These are phyloP conservation scores for Rattus norvegicus DNA, from an alignment of 2,113 vertebrate genomes.

Conservation along the genomic window GRCr8 NC_086026.1:112715001-112715500, in stretches of 20 bases:
- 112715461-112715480: not conserved
- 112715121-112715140: conserved; percentile 8
- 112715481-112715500: not conserved
- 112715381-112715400: not conserved
- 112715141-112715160: not conserved
- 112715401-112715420: not conserved
- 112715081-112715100: not conserved
- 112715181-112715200: not conserved
- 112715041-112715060: not conserved
- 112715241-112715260: not conserved
- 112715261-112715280: not conserved
- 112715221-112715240: not conserved
- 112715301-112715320: not conserved
- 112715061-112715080: conserved; percentile 31
- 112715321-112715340: not conserved
- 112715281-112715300: not conserved
- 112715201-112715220: not conserved
- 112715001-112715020: not conserved
- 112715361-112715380: not conserved
- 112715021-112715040: conserved; percentile 25
- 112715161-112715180: not conserved
- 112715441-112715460: not conserved
- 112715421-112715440: not conserved
- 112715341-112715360: not conserved
- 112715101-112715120: not conserved